phyloP scores from a whole-genome alignment of 1,140 invertebrate species.

The Drosophila kurseongensis region DNA sequence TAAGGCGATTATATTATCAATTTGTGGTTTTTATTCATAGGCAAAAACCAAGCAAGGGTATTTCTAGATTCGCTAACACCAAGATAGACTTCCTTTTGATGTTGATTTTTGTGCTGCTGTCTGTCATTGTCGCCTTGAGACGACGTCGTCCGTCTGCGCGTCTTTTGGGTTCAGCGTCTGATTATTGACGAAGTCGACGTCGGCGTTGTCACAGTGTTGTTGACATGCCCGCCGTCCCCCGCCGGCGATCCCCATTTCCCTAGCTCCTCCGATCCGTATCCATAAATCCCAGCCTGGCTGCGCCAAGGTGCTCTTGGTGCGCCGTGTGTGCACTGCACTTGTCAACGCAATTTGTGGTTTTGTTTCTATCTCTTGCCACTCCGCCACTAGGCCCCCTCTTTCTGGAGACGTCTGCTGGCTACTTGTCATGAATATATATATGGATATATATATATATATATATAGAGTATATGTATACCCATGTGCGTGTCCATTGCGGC shows the following conservation, averaged over 20 bases:
- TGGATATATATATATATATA: slow-evolving; percentile 1
- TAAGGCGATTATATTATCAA: no score
- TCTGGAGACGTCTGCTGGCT: slow-evolving; percentile 41
- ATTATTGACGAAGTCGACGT: slow-evolving; percentile 74
- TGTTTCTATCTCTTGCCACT: slow-evolving; percentile 30
- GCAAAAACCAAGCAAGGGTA: slow-evolving; percentile 10
- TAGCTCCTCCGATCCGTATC: slow-evolving; percentile 32
- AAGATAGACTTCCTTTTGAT: slow-evolving; percentile 8
- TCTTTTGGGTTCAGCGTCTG: slow-evolving; percentile 74
- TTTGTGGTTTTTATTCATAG: no score
- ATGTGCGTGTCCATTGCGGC: slow-evolving; percentile 24
- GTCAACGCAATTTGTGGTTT: slow-evolving; percentile 72
- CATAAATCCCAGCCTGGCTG: slow-evolving; percentile 62
- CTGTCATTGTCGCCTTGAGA: slow-evolving; percentile 73
- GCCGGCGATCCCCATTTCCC: background rate
- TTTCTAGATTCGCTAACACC: slow-evolving; percentile 1
- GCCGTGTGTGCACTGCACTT: slow-evolving; percentile 75
- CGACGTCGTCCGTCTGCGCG: slow-evolving; percentile 47
- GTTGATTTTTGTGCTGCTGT: slow-evolving; percentile 34
- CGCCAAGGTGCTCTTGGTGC: slow-evolving; percentile 56
- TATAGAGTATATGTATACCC: background rate
- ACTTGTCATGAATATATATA: slow-evolving; percentile 54
- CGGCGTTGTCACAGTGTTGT: slow-evolving; percentile 64
- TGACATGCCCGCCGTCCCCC: slow-evolving; percentile 56
- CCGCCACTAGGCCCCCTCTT: background rate